Evolutionary conservation across 2,797 vertebrate genomes (phyloP).

Genomic region (Bovichtus diacanthus): DNA sequence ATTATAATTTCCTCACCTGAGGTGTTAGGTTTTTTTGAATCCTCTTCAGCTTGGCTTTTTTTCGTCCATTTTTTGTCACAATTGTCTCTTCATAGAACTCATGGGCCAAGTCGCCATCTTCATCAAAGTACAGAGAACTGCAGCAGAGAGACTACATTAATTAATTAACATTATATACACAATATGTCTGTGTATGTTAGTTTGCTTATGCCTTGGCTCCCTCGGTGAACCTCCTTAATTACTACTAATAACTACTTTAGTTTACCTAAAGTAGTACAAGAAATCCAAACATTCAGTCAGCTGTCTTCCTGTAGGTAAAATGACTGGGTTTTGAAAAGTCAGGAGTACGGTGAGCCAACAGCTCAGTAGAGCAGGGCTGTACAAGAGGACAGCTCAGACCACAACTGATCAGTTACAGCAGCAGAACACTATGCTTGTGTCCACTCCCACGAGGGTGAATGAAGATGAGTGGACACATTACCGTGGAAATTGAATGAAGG

Average conservation of each 20-base stretch:
- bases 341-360: neutral
- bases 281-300: constrained; percentile 3
- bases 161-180: neutral
- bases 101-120: constrained; percentile 95
- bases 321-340: neutral
- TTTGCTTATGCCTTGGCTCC: neutral
- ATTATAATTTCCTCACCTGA: constrained; percentile 85
- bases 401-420: neutral
- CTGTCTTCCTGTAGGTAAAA: neutral
- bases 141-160: constrained; percentile 18
- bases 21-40: constrained; percentile 95
- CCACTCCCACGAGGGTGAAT: neutral
- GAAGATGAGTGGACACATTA: neutral
- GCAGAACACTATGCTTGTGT: neutral
- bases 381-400: neutral
- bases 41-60: constrained; percentile 93
- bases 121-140: constrained; percentile 95
- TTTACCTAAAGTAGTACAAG: neutral
- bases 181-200: neutral
- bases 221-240: neutral
- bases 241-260: too few relatives aligned
- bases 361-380: constrained; percentile 1
- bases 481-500: neutral
- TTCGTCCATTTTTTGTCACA: constrained; percentile 95
- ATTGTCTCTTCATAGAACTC: constrained; percentile 97